phyloP scores from a whole-genome alignment of 2,113 vertebrate genomes.

The Mastomys natalensis region DNA sequence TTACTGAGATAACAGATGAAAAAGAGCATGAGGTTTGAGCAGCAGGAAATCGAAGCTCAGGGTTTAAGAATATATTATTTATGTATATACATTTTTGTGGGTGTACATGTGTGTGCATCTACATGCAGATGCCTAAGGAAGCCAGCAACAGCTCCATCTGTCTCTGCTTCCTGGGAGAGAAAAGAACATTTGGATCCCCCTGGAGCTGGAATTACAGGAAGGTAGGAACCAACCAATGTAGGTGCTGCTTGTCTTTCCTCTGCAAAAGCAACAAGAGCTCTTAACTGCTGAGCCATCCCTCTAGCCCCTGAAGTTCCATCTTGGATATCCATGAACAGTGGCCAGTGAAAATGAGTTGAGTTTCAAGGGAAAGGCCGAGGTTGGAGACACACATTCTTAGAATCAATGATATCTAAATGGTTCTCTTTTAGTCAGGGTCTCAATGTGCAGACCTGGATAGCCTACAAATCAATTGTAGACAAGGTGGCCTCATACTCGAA shows the following conservation, averaged over 20 bases:
- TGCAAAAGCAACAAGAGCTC: not conserved
- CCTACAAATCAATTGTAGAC: not conserved
- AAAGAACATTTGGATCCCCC: not conserved
- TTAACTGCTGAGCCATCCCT: not conserved
- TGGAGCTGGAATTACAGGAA: not conserved
- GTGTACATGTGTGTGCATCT: not conserved
- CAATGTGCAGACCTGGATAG: not conserved
- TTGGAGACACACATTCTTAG: not conserved
- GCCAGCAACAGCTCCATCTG: not conserved
- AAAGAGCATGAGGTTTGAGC: not conserved
- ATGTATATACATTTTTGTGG: not conserved
- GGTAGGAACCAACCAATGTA: not conserved
- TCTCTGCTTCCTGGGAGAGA: not conserved
- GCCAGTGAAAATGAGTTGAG: not conserved
- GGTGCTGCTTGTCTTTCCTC: not conserved
- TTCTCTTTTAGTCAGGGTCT: not conserved
- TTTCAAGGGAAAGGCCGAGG: not conserved
- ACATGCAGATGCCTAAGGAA: not conserved
- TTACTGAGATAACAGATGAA: not conserved
- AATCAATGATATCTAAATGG: not conserved
- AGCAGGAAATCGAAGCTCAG: not conserved
- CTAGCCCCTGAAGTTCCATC: not conserved
- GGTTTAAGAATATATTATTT: not conserved
- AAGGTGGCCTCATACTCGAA: not conserved
- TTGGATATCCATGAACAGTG: not conserved